Conservation (phyloP, 1,140 invertebrate genomes). For the Aphidius ervi region DNA sequence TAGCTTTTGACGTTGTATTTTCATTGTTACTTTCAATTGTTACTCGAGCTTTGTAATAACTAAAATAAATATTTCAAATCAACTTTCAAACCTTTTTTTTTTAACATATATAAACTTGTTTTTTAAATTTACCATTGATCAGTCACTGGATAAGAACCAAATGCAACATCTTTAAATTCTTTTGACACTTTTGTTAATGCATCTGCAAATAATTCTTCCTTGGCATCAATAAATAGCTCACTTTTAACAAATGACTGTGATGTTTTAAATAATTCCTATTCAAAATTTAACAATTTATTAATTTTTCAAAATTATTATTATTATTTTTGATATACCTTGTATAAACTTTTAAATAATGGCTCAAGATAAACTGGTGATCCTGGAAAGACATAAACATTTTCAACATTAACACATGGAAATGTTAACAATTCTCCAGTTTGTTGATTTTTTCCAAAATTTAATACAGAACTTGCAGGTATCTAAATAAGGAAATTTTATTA, state of each 20-base stretch:
- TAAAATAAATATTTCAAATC: constrained; percentile 31
- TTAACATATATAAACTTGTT: constrained; percentile 13
- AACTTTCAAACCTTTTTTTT: background rate
- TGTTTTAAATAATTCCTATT: constrained; percentile 44
- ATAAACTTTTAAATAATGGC: constrained; percentile 56
- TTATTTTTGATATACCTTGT: constrained; percentile 35
- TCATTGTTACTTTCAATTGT: constrained; percentile 52
- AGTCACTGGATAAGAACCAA: constrained; percentile 55
- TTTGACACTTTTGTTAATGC: constrained; percentile 45
- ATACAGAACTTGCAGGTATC: constrained; percentile 49
- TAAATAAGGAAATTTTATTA: constrained; percentile 27
- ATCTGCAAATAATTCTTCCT: constrained; percentile 49
- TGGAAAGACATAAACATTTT: constrained; percentile 76
- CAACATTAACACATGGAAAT: constrained; percentile 66
- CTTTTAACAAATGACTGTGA: constrained; percentile 44
- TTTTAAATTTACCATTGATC: constrained; percentile 41
- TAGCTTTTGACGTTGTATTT: constrained; percentile 41
- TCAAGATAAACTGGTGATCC: constrained; percentile 69
- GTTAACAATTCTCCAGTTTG: constrained; percentile 32
- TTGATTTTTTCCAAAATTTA: constrained; percentile 48
- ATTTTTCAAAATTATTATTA: constrained; percentile 11
- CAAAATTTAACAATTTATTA: constrained; percentile 23
- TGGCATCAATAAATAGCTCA: constrained; percentile 48
- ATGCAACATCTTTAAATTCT: constrained; percentile 50
- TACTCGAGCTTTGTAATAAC: constrained; percentile 52